Evolutionary conservation across 2,888 invertebrate genomes (phyloP).

Genomic region (Drosophila borealis): DNA sequence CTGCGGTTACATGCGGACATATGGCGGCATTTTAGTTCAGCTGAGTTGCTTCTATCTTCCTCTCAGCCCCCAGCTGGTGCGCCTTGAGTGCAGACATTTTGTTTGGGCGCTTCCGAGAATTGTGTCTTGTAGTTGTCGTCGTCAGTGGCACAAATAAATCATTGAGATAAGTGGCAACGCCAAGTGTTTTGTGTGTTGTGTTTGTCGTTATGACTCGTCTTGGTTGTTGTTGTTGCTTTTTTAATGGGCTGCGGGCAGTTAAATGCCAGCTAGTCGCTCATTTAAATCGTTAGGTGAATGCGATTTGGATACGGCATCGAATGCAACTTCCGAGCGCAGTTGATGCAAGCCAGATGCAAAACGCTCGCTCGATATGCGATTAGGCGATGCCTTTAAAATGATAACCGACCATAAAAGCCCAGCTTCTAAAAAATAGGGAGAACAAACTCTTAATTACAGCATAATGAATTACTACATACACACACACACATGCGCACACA

Average conservation of each 20-base stretch:
- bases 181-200: conserved; percentile 15
- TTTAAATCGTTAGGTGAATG: conserved; percentile 35
- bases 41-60: background rate
- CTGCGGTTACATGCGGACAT: conserved; percentile 57
- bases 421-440: conserved; percentile 50
- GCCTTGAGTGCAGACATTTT: conserved; percentile 55
- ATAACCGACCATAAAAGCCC: conserved; percentile 69
- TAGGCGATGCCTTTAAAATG: conserved; percentile 73
- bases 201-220: background rate
- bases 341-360: conserved; percentile 38
- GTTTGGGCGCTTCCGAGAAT: conserved; percentile 50
- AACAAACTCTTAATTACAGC: conserved; percentile 69
- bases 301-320: conserved; percentile 28
- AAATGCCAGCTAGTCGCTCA: conserved; percentile 17
- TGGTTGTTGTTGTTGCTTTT: background rate
- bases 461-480: conserved; percentile 50
- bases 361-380: conserved; percentile 40
- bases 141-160: conserved; percentile 57
- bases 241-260: conserved; percentile 33
- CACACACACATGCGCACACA: conserved; percentile 29
- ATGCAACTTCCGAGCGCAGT: conserved; percentile 38
- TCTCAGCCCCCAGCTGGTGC: background rate
- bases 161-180: conserved; percentile 59
- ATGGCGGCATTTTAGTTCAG: conserved; percentile 52
- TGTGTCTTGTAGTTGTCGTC: conserved; percentile 41